These are phyloP conservation scores for Melanerpes formicivorus DNA, from an alignment of 2,113 vertebrate genomes.

Conservation along the genomic window DNA sequence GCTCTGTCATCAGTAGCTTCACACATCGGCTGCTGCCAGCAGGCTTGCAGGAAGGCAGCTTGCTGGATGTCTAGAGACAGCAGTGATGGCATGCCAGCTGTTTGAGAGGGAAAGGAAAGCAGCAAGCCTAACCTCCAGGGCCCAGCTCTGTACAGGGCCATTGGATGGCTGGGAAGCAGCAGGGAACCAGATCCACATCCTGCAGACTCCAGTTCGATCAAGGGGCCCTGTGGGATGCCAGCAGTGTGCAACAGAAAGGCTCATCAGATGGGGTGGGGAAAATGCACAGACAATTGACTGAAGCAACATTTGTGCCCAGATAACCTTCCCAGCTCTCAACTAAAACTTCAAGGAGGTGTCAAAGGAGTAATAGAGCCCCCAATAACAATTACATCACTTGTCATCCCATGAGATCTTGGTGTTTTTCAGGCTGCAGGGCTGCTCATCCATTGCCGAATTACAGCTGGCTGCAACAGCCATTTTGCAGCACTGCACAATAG, in stretches of 20 bases:
- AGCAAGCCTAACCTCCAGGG: neutral
- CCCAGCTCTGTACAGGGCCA: neutral
- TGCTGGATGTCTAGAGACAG: neutral
- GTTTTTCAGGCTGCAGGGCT: constrained; percentile 30
- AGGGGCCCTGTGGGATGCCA: constrained; percentile 6
- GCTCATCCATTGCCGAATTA: neutral
- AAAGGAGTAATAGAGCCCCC: constrained; percentile 40
- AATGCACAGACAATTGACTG: constrained; percentile 26
- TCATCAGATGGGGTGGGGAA: constrained; percentile 1
- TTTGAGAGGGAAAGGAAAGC: neutral
- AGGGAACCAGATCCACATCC: neutral
- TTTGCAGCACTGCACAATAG: constrained; percentile 1
- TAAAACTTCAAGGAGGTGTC: constrained; percentile 30
- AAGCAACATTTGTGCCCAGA: constrained; percentile 7
- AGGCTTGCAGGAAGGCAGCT: neutral
- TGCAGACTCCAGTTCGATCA: neutral
- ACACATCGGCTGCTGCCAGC: neutral
- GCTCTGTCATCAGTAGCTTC: neutral
- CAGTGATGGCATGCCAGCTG: neutral
- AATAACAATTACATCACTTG: constrained; percentile 19
- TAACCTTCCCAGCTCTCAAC: constrained; percentile 16
- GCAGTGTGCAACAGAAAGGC: neutral
- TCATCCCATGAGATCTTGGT: neutral
- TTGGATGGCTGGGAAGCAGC: neutral
- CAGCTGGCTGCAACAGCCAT: neutral